phyloP scores from a whole-genome alignment of 2,113 vertebrate genomes.

The Accipiter virgatus region DNA sequence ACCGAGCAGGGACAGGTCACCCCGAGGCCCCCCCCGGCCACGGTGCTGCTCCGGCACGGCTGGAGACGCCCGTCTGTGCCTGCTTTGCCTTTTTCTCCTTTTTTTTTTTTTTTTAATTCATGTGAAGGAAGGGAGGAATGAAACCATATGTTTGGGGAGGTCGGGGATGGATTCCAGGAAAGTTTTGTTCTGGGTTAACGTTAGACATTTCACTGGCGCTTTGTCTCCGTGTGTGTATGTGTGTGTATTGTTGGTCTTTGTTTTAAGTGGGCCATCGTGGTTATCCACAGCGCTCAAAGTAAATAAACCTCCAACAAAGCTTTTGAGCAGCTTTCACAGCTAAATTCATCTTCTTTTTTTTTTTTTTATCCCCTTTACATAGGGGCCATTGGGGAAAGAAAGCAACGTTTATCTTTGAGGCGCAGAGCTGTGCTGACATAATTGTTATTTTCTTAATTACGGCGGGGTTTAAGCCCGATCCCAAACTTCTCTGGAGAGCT shows the following conservation, averaged over 20 bases:
- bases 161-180: neutral
- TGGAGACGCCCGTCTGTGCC: neutral
- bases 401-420: neutral
- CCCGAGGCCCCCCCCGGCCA: accelerated
- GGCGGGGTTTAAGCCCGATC: neutral
- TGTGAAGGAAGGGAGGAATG: neutral
- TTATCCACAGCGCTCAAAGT: neutral
- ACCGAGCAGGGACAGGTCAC: neutral
- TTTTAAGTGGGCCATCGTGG: neutral
- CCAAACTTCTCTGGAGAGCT: neutral
- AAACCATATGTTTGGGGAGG: neutral
- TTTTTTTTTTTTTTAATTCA: too few species aligned
- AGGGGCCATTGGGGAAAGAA: neutral
- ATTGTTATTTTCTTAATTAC: neutral
- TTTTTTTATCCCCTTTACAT: neutral
- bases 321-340: neutral
- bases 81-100: neutral
- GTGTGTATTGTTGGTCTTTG: neutral
- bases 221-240: neutral
- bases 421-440: neutral
- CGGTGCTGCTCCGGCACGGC: accelerated
- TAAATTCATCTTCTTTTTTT: neutral
- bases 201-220: neutral
- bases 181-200: neutral
- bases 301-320: neutral